These are phyloP conservation scores for Oppia nitens DNA, from an alignment of 1,140 invertebrate species.

Conservation along the genomic window DNA sequence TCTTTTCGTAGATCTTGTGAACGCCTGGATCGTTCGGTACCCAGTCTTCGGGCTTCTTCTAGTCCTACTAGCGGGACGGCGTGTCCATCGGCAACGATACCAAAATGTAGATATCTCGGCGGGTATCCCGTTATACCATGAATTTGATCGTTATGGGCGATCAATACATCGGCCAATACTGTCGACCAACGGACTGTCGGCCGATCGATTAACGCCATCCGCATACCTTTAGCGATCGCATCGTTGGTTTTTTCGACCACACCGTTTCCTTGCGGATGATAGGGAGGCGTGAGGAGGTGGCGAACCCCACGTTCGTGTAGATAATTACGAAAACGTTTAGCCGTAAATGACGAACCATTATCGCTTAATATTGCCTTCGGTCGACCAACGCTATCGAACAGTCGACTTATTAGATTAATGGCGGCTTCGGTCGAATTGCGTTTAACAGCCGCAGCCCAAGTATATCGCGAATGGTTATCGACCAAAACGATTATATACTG, in stretches of 20 bases:
- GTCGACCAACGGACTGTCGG: not conserved
- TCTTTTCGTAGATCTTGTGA: too few species aligned
- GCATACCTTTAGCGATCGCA: not conserved
- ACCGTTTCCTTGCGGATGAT: not conserved
- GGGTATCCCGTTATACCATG: not conserved
- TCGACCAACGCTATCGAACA: not conserved
- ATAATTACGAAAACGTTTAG: not conserved
- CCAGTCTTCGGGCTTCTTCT: too few species aligned
- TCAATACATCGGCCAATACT: not conserved
- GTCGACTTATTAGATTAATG: not conserved
- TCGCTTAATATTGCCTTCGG: not conserved
- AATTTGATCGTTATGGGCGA: not conserved
- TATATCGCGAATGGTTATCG: not conserved
- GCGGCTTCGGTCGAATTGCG: not conserved
- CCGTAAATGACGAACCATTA: not conserved
- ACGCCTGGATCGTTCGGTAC: too few species aligned
- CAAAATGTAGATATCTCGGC: not conserved
- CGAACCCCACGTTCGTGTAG: not conserved
- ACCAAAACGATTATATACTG: constrained; percentile 7
- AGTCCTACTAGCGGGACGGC: too few species aligned
- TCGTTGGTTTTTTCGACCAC: not conserved
- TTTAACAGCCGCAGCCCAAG: not conserved
- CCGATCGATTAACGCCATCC: not conserved
- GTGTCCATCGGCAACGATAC: too few species aligned
- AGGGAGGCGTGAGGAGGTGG: not conserved